Percentiles rank a stretch among this genome's conserved stretches.
These are phyloP conservation scores for Latheticus oryzae DNA, from an alignment of 2,888 invertebrate species.

Conservation along the genomic window DNA sequence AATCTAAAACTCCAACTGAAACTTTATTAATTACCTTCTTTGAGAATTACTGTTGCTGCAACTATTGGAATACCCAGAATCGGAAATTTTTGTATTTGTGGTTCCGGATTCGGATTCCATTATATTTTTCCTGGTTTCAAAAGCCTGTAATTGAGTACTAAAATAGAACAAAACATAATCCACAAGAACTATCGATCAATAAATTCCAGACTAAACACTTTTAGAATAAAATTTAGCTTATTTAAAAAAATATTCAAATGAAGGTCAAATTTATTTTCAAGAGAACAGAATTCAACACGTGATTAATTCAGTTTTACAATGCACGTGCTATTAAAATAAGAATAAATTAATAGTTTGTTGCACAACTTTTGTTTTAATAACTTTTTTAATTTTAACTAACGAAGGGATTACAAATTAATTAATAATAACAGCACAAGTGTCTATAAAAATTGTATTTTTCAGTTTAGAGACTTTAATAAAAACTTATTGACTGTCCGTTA, in stretches of 20 bases:
- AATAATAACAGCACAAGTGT: too few relatives aligned
- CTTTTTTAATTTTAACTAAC: too few relatives aligned
- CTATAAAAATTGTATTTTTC: neutral
- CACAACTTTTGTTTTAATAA: conserved; percentile 2
- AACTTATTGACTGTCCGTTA: too few relatives aligned
- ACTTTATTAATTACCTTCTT: conserved; percentile 71
- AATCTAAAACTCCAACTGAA: conserved; percentile 22
- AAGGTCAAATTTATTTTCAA: too few relatives aligned
- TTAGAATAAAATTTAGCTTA: too few relatives aligned
- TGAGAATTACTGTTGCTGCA: conserved; percentile 86
- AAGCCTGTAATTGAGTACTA: too few relatives aligned
- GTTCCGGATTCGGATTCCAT: conserved; percentile 70
- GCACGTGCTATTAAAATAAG: conserved; percentile 10
- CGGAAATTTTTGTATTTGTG: conserved; percentile 76
- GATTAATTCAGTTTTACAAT: conserved; percentile 5
- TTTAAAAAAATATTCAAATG: too few relatives aligned
- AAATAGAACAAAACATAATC: too few relatives aligned
- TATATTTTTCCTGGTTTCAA: conserved; percentile 4
- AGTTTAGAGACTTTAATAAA: too few relatives aligned
- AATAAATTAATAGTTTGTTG: neutral
- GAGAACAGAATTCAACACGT: conserved; percentile 11
- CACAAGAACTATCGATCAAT: too few relatives aligned
- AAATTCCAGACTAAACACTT: too few relatives aligned
- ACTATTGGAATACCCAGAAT: conserved; percentile 85
- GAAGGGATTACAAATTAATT: neutral